phyloP scores from a whole-genome alignment of 2,113 vertebrate species.

The Myiagra hebetior region DNA sequence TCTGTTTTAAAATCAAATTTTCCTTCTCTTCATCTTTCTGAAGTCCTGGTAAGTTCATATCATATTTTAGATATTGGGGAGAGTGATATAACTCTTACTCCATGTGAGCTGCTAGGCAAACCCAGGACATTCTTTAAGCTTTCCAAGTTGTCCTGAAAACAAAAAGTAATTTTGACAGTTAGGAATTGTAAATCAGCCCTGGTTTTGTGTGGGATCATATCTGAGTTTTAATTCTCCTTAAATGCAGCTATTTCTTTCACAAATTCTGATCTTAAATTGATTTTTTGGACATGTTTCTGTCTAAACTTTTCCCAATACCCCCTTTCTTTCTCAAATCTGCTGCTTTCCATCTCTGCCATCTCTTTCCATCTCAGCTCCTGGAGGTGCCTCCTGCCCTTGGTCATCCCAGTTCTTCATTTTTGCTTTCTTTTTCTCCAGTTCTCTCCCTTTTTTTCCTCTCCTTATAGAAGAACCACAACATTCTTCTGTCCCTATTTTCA shows the following conservation, averaged over 20 bases:
- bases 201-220: neutral
- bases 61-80: neutral
- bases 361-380: neutral
- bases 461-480: neutral
- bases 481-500: neutral
- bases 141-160: neutral
- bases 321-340: neutral
- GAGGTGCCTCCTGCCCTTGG: neutral
- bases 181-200: neutral
- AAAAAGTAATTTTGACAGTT: neutral
- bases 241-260: neutral
- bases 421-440: neutral
- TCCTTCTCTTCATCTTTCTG: neutral
- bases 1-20: neutral
- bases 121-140: neutral
- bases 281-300: neutral
- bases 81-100: rapidly evolving
- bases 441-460: neutral
- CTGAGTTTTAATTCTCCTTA: neutral
- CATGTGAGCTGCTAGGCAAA: neutral
- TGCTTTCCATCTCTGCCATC: neutral
- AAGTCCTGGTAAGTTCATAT: neutral
- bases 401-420: neutral
- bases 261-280: neutral
- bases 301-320: rapidly evolving